Conservation (phyloP, 1,140 invertebrate genomes). For the Brachionus paranguensis region DNA sequence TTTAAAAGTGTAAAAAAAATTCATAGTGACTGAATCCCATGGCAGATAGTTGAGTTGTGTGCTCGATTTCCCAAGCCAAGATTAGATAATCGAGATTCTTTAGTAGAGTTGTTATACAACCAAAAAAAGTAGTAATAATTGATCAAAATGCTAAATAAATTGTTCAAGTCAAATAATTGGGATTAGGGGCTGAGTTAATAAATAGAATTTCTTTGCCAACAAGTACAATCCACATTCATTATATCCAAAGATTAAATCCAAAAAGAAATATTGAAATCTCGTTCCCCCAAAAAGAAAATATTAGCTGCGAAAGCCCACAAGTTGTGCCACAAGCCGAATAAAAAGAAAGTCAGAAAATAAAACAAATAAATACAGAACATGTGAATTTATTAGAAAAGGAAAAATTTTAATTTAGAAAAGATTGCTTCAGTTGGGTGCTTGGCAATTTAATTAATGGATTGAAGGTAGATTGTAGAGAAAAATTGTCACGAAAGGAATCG, state of each 20-base stretch:
- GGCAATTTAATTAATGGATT: background rate
- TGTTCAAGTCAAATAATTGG: background rate
- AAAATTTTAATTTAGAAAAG: background rate
- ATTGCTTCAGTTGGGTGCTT: background rate
- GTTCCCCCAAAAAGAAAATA: background rate
- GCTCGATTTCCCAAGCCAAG: background rate
- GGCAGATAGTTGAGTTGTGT: background rate
- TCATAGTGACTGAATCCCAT: background rate
- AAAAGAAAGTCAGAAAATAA: background rate
- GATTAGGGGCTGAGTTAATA: background rate
- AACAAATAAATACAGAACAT: background rate
- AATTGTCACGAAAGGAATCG: background rate
- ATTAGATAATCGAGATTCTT: background rate
- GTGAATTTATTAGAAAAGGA: background rate
- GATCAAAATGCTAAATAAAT: background rate
- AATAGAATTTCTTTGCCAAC: background rate
- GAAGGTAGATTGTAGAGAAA: background rate
- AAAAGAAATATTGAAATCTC: background rate
- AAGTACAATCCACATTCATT: background rate
- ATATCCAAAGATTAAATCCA: background rate
- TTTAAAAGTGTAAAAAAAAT: background rate
- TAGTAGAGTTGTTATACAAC: background rate
- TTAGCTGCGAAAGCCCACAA: background rate
- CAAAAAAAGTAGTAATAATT: background rate
- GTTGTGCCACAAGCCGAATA: background rate